phyloP scores from a whole-genome alignment of 1,140 invertebrate species.

The Trissolcus basalis region DNA sequence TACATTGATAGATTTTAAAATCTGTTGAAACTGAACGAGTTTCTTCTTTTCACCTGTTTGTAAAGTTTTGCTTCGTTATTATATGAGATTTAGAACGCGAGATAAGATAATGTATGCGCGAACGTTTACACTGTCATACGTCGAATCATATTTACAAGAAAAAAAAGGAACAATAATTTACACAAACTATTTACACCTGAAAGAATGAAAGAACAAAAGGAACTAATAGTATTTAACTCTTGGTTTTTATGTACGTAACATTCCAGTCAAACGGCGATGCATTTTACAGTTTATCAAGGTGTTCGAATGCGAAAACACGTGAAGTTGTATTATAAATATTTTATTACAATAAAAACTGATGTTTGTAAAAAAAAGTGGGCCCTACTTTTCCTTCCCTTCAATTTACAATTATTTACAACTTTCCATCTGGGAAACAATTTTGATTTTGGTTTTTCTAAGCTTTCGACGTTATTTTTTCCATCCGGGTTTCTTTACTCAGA shows the following conservation, averaged over 20 bases:
- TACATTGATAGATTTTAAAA: slow-evolving; percentile 17
- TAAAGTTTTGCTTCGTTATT: no score
- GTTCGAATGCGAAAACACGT: slow-evolving; percentile 29
- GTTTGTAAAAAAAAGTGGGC: slow-evolving; percentile 27
- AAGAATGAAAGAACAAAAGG: no score
- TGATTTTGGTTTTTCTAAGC: slow-evolving; percentile 1
- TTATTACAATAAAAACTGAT: slow-evolving; percentile 40
- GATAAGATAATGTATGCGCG: no score
- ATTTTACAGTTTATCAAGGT: slow-evolving; percentile 45
- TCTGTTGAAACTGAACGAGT: neutral
- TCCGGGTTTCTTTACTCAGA: slow-evolving; percentile 28
- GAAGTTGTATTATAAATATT: slow-evolving; percentile 47
- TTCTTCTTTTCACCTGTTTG: neutral
- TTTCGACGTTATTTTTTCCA: slow-evolving; percentile 44
- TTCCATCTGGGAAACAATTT: neutral
- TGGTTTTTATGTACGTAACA: neutral
- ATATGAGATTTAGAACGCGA: no score
- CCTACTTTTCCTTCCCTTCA: neutral
- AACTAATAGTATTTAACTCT: no score
- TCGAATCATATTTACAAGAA: no score
- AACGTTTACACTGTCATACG: neutral
- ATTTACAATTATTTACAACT: slow-evolving; percentile 1
- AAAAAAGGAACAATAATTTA: no score
- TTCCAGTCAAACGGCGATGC: neutral
- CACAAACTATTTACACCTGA: no score